Conservation (phyloP, 1,140 invertebrate genomes). For the Chrysomallon squamiferum region DNA sequence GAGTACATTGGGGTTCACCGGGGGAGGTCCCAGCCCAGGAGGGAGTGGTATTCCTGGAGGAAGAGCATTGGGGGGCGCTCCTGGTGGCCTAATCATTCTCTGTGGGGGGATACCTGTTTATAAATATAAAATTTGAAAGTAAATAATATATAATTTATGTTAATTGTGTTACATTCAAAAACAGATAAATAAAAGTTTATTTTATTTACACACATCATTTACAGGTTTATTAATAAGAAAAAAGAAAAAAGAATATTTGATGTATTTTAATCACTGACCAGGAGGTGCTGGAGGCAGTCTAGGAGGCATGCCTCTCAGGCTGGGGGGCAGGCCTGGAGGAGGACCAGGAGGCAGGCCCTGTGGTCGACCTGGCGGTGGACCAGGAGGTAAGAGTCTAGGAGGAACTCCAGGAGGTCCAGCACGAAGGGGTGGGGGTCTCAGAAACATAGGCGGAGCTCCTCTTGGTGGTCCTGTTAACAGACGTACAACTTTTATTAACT, state of each 20-base stretch:
- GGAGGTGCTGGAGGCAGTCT: slow-evolving; percentile 73
- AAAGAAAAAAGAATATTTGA: not conserved
- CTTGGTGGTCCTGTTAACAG: slow-evolving; percentile 58
- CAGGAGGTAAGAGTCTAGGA: slow-evolving; percentile 67
- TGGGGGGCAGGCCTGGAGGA: slow-evolving; percentile 67
- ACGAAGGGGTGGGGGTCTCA: slow-evolving; percentile 63
- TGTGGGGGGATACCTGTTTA: slow-evolving; percentile 65
- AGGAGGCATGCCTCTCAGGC: slow-evolving; percentile 55
- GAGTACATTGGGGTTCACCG: slow-evolving; percentile 75
- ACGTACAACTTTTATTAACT: slow-evolving; percentile 5
- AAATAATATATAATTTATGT: too few relatives aligned
- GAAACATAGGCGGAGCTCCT: slow-evolving; percentile 66
- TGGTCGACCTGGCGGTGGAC: slow-evolving; percentile 74
- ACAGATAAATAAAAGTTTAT: too few relatives aligned
- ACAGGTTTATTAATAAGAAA: not conserved
- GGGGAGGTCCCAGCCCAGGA: slow-evolving; percentile 19
- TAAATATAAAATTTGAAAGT: not conserved
- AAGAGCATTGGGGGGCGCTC: slow-evolving; percentile 41
- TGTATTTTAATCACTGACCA: slow-evolving; percentile 57
- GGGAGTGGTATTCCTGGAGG: slow-evolving; percentile 53
- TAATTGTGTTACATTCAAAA: too few relatives aligned
- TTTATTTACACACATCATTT: not conserved
- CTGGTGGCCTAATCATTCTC: slow-evolving; percentile 68
- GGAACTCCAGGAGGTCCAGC: slow-evolving; percentile 59
- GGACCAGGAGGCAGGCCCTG: slow-evolving; percentile 81